Conservation (phyloP, 2,113 vertebrate genomes). For the Chaetorhynchus papuensis region DNA sequence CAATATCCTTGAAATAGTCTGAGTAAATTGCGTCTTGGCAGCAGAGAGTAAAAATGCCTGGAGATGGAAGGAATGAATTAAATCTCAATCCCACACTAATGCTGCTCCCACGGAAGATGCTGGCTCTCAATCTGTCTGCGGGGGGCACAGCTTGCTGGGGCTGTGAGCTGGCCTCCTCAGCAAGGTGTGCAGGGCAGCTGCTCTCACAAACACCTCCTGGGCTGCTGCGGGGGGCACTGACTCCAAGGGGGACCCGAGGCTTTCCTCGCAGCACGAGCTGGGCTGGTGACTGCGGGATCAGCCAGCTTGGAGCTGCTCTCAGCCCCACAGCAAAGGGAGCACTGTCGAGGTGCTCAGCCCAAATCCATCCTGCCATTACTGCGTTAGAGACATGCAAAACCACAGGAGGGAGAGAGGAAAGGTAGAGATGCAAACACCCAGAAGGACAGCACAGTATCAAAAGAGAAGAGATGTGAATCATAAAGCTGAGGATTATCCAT, state of each 20-base stretch:
- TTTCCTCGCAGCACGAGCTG: background rate
- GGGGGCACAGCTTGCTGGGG: background rate
- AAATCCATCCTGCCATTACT: background rate
- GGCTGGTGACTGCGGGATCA: background rate
- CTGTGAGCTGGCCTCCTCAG: background rate
- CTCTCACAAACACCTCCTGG: background rate
- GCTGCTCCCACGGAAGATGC: background rate
- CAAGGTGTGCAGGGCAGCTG: background rate
- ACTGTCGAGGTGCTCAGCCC: background rate
- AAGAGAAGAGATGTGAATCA: background rate
- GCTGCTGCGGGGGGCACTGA: background rate
- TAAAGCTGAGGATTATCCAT: background rate
- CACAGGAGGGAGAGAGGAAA: background rate
- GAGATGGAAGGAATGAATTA: conserved; percentile 30
- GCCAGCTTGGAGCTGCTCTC: background rate
- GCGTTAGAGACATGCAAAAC: background rate
- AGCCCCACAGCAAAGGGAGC: background rate
- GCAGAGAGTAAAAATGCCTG: background rate
- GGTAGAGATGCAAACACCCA: background rate
- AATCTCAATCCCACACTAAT: background rate
- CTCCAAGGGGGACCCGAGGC: background rate
- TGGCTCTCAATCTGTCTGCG: background rate
- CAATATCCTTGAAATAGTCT: conserved; percentile 14
- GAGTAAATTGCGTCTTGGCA: conserved; percentile 36
- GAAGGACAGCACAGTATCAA: background rate